Evolutionary conservation across 2,888 invertebrate genomes (phyloP), one percentile per base, ranked within the genome.

Genomic region (Cremastobaeus sp.): DNA sequence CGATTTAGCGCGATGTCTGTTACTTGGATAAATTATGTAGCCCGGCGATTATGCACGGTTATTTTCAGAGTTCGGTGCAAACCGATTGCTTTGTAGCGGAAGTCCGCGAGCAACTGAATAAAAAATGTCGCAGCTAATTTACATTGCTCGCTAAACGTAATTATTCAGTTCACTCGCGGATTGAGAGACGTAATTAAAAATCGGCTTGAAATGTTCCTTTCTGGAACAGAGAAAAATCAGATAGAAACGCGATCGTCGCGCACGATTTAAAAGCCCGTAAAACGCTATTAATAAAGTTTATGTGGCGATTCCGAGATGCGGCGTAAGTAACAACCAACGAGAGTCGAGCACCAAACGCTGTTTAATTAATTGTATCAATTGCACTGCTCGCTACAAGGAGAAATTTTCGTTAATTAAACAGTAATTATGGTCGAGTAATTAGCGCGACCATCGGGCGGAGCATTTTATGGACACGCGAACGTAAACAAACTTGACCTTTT

Each of bases 261-360:
- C 65, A 54, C 39, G 34, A 60, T 59, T 71, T 54, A 72, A 72
- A 25, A 45, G 28, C 35, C 54, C 72, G 41, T 57, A 64, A 71
- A 71, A 59, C 34, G 47, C 59, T 72, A 65, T 72, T 72, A 72
- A 72, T 65, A 72, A 72, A 72, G 71, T 52, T 59, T 47, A 45
- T 32, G 3, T 47, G 15, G 35, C 32, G 50, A 64, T 57, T 43
- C 48, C 55, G 25, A 28, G 37, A 43, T 45, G 34, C 37, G 64
- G 32, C 9, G 60, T 65, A 60, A 59, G 59, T 57, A 43, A 28
- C 57, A 35, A 15, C 15, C n/a, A 43, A 52, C 52, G 6, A 6
- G 15, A 18, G 45, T 55, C 17, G 48, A 21, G 41, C 21, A 39
- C 39, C 21, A 28, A 54, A 34, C 21, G 48, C 20, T 25, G 47